These are phyloP conservation scores for Nibea albiflora DNA, from an alignment of 2,113 vertebrate species.

Conservation along the genomic window DNA sequence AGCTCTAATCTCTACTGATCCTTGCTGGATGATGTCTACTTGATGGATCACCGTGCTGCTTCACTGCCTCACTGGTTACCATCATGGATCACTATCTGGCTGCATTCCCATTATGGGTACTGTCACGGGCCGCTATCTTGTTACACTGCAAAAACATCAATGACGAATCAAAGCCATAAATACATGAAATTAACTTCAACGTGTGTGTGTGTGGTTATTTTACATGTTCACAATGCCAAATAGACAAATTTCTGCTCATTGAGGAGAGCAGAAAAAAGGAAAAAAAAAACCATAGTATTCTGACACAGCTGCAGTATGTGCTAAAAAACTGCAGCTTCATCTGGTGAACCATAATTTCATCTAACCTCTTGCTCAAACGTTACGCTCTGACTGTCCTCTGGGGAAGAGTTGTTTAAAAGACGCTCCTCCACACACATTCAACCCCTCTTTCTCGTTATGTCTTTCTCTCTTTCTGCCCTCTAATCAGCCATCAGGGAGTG, in stretches of 20 bases:
- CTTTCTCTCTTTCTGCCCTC: constrained; percentile 37
- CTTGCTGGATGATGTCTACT: constrained; percentile 32
- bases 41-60: constrained; percentile 61
- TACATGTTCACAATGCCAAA: background rate
- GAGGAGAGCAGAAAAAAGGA: background rate
- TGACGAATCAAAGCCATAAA: constrained; percentile 48
- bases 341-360: constrained; percentile 19
- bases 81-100: constrained; percentile 59
- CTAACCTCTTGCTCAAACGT: constrained; percentile 9
- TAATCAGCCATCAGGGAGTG: constrained; percentile 64
- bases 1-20: constrained; percentile 32
- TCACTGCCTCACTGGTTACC: constrained; percentile 44
- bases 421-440: background rate
- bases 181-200: constrained; percentile 39
- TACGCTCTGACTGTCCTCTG: constrained; percentile 16
- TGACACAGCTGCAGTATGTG: background rate
- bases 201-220: constrained; percentile 11
- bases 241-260: background rate
- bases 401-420: constrained; percentile 24
- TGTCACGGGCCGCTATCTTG: constrained; percentile 53
- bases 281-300: background rate
- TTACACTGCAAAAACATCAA: constrained; percentile 46
- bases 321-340: constrained; percentile 2
- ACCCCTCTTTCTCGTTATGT: background rate
- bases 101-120: constrained; percentile 52